Base-by-base conservation (phyloP, 2,888 invertebrate species). In the Anoncus sp. region DNA sequence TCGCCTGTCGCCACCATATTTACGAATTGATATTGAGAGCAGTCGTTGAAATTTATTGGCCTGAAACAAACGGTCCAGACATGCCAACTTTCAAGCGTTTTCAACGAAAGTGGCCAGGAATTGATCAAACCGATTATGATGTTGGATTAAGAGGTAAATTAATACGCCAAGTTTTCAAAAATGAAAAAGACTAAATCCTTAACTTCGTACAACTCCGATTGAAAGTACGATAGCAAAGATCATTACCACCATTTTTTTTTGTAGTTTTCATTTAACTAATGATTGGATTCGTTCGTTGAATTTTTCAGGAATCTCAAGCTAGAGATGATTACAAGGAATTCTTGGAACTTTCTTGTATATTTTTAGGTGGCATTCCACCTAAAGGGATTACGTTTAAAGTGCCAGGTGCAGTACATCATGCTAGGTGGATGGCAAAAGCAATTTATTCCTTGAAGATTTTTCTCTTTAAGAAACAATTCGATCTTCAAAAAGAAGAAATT, bases 1-100 rank as follows among this genome's bases (percentile, higher is more conserved):
- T 78, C 12, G 69, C 78, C 3, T 81, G 77, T 16, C 57, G 78
- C 14, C 70, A 75, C 38, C 75, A 81, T 20, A 75, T 78, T 45
- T 43, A 57, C 10, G 72, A 75, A 57, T 9, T 77, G 0, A 16
- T 77, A 47, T 38, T 80, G 38, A 49, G 66, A 14, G 57, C 35
- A 16, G 65, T 60, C 38, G 63, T 73, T 62, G 76, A 80, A 63
- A 38, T 24, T 10, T 35, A 71, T 18, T 67, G 75, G 43, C 71
- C 77, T 18, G 57, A 43, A 40, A 67, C 75, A 18, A 18, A 6
- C 18, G 72, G 72, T 14, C 80, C 75, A 7, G 35, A 51, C 40
- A 59, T 80, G 10, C 38, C 63, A 27, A 59, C 75, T 18, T 77
- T 77, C 62, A 35, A 59, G 22, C 55, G 69, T 47, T 77, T 77